Conservation (phyloP, 2,888 invertebrate species). For the Pseudeuparius sepicola region DNA sequence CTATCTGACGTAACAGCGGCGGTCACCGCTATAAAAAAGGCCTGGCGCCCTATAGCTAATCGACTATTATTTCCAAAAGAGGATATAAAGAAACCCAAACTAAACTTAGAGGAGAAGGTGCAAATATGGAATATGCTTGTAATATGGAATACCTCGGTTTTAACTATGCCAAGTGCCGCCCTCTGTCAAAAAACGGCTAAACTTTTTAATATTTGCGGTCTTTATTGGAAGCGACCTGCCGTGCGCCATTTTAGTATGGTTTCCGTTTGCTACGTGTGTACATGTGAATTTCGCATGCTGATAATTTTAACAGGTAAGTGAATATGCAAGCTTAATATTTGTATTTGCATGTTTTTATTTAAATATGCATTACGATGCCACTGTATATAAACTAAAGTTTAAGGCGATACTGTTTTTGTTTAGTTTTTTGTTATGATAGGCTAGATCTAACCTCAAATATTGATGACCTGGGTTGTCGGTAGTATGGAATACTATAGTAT, state of each 20-base stretch:
- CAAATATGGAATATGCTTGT: constrained; percentile 16
- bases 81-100: too few relatives aligned
- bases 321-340: constrained; percentile 7
- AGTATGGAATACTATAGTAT: constrained; percentile 7
- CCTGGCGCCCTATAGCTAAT: too few relatives aligned
- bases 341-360: constrained; percentile 6
- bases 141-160: constrained; percentile 10
- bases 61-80: too few relatives aligned
- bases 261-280: too few relatives aligned
- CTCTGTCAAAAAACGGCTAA: too few relatives aligned
- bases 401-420: constrained; percentile 7
- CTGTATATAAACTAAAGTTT: constrained; percentile 8
- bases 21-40: too few relatives aligned
- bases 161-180: too few relatives aligned
- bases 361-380: constrained; percentile 4
- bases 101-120: constrained; percentile 18
- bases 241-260: too few relatives aligned
- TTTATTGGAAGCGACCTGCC: too few relatives aligned
- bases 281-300: constrained; percentile 7
- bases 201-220: too few relatives aligned
- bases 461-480: constrained; percentile 7
- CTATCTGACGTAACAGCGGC: too few relatives aligned
- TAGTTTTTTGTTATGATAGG: constrained; percentile 6
- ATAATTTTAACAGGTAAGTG: constrained; percentile 6
- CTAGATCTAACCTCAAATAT: constrained; percentile 7